Evolutionary conservation across 2,113 vertebrate species (phyloP).

Genomic region (Oryzias woworae): DNA sequence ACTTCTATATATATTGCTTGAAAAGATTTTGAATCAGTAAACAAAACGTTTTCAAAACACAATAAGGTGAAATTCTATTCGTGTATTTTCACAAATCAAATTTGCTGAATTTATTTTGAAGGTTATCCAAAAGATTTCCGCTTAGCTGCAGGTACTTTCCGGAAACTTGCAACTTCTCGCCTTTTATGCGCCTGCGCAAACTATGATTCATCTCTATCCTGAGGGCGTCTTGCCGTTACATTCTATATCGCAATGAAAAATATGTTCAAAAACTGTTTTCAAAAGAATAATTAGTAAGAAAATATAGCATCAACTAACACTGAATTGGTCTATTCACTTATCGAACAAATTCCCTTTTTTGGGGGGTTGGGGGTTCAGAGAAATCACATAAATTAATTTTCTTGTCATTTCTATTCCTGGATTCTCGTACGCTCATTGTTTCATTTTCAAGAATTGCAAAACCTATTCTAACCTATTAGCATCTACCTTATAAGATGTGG

Average conservation of each 20-base stretch:
- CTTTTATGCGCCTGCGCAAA: slow-evolving; percentile 60
- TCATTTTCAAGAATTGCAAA: too few species aligned
- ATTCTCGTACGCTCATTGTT: too few species aligned
- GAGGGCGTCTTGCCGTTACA: slow-evolving; percentile 28
- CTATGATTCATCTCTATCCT: slow-evolving; percentile 30
- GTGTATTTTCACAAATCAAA: not conserved
- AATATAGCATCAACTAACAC: too few species aligned
- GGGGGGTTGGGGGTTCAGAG: too few species aligned
- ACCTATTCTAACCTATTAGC: too few species aligned
- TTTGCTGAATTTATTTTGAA: slow-evolving; percentile 20
- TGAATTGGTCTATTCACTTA: too few species aligned
- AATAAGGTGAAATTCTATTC: rapidly evolving
- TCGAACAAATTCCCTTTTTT: too few species aligned
- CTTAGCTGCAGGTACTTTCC: not conserved
- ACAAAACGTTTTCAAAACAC: rapidly evolving
- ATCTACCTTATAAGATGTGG: too few species aligned
- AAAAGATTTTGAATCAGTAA: rapidly evolving
- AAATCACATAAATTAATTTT: too few species aligned
- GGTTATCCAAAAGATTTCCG: not conserved
- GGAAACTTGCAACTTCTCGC: not conserved
- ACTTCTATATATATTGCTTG: rapidly evolving
- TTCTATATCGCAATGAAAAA: not conserved
- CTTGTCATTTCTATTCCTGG: too few species aligned
- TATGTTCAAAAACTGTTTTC: not conserved
- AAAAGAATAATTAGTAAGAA: too few species aligned